Conservation (phyloP, 1,140 invertebrate genomes). For the Hyphantria cunea region DNA sequence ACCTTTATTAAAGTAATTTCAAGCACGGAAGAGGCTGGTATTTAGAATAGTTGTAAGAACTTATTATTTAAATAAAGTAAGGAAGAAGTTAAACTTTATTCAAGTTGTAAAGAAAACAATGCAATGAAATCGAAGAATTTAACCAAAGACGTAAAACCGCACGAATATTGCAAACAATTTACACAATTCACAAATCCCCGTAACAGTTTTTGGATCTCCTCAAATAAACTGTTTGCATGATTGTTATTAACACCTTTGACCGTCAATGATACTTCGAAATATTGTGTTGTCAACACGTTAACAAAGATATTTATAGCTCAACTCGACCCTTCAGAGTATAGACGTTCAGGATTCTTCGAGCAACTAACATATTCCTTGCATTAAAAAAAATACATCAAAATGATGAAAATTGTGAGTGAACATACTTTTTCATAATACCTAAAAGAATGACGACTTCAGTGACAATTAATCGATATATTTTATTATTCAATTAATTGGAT, state of each 20-base stretch:
- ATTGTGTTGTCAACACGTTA: slow-evolving; percentile 65
- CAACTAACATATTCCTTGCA: slow-evolving; percentile 41
- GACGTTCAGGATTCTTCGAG: slow-evolving; percentile 57
- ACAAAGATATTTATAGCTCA: slow-evolving; percentile 69
- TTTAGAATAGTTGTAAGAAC: too few relatives aligned
- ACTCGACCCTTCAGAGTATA: slow-evolving; percentile 48
- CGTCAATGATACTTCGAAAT: slow-evolving; percentile 70
- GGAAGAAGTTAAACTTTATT: too few relatives aligned
- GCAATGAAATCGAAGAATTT: too few relatives aligned
- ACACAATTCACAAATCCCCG: slow-evolving; percentile 73
- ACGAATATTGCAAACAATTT: slow-evolving; percentile 55
- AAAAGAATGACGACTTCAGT: too few relatives aligned
- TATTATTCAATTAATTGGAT: neutral
- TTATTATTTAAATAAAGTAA: too few relatives aligned
- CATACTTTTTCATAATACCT: slow-evolving; percentile 8
- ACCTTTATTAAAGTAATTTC: too few relatives aligned
- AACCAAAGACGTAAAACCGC: too few relatives aligned
- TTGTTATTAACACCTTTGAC: slow-evolving; percentile 75
- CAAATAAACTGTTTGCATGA: slow-evolving; percentile 76
- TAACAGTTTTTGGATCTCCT: slow-evolving; percentile 68
- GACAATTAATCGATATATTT: neutral
- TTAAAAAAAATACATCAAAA: slow-evolving; percentile 40
- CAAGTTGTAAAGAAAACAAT: too few relatives aligned
- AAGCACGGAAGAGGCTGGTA: too few relatives aligned
- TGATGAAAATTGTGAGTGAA: slow-evolving; percentile 75